phyloP scores from a whole-genome alignment of 1,140 invertebrate species.

The Cyclina sinensis region DNA sequence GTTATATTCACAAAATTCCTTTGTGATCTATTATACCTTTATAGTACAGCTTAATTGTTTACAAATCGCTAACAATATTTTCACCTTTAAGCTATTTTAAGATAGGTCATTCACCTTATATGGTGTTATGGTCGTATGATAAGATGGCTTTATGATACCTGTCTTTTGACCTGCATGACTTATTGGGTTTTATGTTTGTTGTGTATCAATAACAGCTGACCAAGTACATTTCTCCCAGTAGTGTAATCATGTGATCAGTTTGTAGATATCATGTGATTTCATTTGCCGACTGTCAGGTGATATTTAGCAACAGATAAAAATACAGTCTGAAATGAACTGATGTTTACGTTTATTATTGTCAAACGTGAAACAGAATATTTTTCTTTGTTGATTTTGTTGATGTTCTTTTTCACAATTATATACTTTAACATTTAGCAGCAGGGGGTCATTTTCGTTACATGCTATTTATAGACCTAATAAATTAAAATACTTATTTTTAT shows the following conservation, averaged over 20 bases:
- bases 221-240: not conserved
- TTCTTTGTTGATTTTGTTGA: too few species aligned
- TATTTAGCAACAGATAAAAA: too few species aligned
- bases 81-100: not conserved
- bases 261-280: not conserved
- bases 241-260: not conserved
- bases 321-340: too few species aligned
- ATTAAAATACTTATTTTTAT: too few species aligned
- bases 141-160: not conserved
- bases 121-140: conserved; percentile 6
- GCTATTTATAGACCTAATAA: too few species aligned
- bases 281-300: too few species aligned
- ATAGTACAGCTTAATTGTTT: not conserved
- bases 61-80: not conserved
- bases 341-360: too few species aligned
- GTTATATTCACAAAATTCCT: too few species aligned
- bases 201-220: not conserved
- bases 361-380: too few species aligned
- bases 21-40: not conserved
- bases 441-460: too few species aligned
- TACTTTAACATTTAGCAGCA: too few species aligned
- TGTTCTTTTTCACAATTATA: too few species aligned
- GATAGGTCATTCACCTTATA: not conserved
- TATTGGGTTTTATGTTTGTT: not conserved
- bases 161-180: not conserved